Base-by-base conservation (phyloP, 2,888 invertebrate species). In the Psococerastis gibbosa region DNA sequence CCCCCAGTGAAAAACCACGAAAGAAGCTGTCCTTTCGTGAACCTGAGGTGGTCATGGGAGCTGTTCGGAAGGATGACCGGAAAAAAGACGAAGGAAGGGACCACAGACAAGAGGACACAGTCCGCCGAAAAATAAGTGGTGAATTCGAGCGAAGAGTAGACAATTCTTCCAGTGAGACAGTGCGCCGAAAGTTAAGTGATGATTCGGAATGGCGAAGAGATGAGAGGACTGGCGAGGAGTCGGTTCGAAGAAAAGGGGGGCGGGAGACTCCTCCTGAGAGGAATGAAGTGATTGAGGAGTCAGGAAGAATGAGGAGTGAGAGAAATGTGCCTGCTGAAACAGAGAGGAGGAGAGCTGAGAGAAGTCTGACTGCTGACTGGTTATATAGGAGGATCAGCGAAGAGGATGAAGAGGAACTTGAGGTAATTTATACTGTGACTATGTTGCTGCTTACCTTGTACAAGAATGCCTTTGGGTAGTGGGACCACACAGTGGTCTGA, bases 1-100 rank as follows among this genome's bases (percentile, higher is more conserved):
- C 63, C 61, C 49, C 58, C 66, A 8, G 64, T 41, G 75, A 71
- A 55, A 66, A 76, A 52, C 83, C 84, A 0, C 68, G 84, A 44
- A 88, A 88, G 60, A 88, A 87, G 59, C 64, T 88, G 9, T 87
- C 85, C 6, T 88, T 88, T 61, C 75, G 83, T 47, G 85, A 87
- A 55, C 87, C 87, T 2, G 82, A 82, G 62, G 77, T 79, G 62
- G 77, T 79, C 41, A 66, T 75, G 48, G 62, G 65, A 27, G 27
- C 27, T 11, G 27, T 27, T 11, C 27, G 49, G 32, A 47, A 49
- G 42, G 43, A 44, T 3, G 46, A 48, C 16, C 49, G 47, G 46
- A 45, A 11, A 27, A 27, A 11, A 27, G 27, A 27, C 27, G 27
- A 27, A 27, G 27, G 11, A 27, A 66, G 65, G 49, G 54, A 22